A percentile compares a stretch with the other conserved stretches of the same genome.
These are phyloP conservation scores for Argyresthia albistria DNA, from an alignment of 2,888 invertebrate species.

Conservation along the genomic window DNA sequence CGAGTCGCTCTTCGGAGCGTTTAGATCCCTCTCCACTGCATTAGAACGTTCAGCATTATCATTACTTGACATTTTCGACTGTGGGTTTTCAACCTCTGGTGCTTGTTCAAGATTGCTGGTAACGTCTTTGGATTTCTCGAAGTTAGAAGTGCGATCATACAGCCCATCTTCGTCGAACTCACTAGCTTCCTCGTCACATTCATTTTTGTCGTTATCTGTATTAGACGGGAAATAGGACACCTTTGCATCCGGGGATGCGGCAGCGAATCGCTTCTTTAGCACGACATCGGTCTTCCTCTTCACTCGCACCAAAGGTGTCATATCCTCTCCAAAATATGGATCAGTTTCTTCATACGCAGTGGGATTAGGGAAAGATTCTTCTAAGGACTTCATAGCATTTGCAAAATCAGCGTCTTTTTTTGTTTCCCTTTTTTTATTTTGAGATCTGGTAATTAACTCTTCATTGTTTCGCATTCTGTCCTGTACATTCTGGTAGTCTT, in stretches of 20 bases:
- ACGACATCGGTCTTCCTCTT: conserved; percentile 39
- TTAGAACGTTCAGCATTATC: not conserved
- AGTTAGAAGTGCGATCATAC: conserved; percentile 48
- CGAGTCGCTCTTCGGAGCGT: not conserved
- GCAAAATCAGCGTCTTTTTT: conserved; percentile 20
- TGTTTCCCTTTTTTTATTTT: too few relatives aligned
- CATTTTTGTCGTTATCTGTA: conserved; percentile 39
- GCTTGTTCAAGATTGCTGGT: not conserved
- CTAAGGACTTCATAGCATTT: conserved; percentile 45
- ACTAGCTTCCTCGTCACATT: conserved; percentile 59
- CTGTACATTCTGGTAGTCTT: conserved; percentile 10
- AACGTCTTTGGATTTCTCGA: conserved; percentile 21
- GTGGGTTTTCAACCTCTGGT: conserved; percentile 8
- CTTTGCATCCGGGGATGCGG: conserved; percentile 37
- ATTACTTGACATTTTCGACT: not conserved
- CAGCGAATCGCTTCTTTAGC: conserved; percentile 38
- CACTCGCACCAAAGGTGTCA: conserved; percentile 48
- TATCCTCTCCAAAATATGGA: conserved; percentile 25
- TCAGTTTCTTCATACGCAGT: conserved; percentile 31
- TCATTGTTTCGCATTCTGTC: conserved; percentile 12
- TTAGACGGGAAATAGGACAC: conserved; percentile 44
- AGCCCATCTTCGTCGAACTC: conserved; percentile 65
- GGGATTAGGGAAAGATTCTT: conserved; percentile 53
- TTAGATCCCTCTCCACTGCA: conserved; percentile 5
- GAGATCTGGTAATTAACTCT: too few relatives aligned